These are phyloP conservation scores for Rhadinocentrus ornatus DNA, from an alignment of 2,797 vertebrate genomes.

Conservation along the genomic window DNA sequence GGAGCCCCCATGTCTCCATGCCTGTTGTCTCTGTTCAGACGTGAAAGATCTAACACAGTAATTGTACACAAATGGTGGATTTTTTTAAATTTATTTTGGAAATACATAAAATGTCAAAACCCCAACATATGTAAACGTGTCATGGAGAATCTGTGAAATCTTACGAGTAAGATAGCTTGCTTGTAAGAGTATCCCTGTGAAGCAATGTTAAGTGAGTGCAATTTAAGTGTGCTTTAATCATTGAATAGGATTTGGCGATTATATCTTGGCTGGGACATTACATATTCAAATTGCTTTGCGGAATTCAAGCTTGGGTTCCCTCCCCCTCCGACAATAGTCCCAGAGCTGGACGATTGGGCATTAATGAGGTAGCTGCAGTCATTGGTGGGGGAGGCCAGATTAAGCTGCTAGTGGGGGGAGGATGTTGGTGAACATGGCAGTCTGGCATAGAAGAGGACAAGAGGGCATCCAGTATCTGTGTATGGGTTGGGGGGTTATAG, in stretches of 20 bases:
- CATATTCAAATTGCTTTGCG: slow-evolving; percentile 84
- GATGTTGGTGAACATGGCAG: slow-evolving; percentile 74
- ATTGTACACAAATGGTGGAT: slow-evolving; percentile 45
- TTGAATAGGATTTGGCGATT: slow-evolving; percentile 79
- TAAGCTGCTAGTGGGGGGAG: slow-evolving; percentile 80
- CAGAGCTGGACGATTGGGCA: slow-evolving; percentile 76
- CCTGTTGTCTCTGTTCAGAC: slow-evolving; percentile 78
- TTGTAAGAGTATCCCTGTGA: slow-evolving; percentile 42
- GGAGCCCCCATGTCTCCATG: slow-evolving; percentile 70
- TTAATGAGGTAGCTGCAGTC: slow-evolving; percentile 82
- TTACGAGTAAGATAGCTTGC: slow-evolving; percentile 43
- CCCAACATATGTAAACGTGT: slow-evolving; percentile 32
- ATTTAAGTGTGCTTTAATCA: slow-evolving; percentile 78
- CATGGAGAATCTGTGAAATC: slow-evolving; percentile 35
- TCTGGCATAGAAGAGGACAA: slow-evolving; percentile 60
- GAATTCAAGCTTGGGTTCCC: slow-evolving; percentile 71
- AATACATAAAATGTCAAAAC: slow-evolving; percentile 22
- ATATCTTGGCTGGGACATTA: slow-evolving; percentile 78
- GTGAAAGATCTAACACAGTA: slow-evolving; percentile 72
- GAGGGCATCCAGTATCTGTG: slow-evolving; percentile 50
- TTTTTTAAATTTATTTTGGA: slow-evolving; percentile 24
- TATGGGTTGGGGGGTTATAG: slow-evolving; percentile 44
- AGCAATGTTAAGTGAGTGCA: slow-evolving; percentile 69
- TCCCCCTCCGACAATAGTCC: slow-evolving; percentile 75
- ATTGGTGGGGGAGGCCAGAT: slow-evolving; percentile 79